Conservation (phyloP, 2,797 vertebrate genomes). For the Gastrophryne carolinensis region DNA sequence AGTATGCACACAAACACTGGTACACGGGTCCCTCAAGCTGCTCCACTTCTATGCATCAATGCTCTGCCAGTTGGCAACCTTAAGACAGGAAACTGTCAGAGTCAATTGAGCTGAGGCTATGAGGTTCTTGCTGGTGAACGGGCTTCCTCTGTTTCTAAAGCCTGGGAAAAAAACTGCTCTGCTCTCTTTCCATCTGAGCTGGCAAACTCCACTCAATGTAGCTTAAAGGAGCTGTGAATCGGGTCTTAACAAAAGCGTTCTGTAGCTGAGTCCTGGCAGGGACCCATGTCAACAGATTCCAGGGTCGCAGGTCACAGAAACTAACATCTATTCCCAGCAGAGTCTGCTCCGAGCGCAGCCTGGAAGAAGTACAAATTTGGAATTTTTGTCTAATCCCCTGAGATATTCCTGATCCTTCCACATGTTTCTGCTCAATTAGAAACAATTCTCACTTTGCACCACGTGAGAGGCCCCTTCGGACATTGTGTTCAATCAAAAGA, state of each 20-base stretch:
- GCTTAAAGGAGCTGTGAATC: conserved; percentile 96
- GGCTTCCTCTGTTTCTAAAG: conserved; percentile 92
- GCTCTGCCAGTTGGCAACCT: conserved; percentile 91
- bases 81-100: conserved; percentile 96
- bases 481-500: conserved; percentile 52
- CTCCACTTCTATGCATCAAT: conserved; percentile 73
- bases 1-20: conserved; percentile 67
- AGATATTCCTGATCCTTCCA: conserved; percentile 99
- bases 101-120: conserved; percentile 87
- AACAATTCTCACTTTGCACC: conserved; percentile 95
- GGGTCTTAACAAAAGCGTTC: conserved; percentile 97
- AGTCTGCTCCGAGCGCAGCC: conserved; percentile 92
- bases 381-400: conserved; percentile 94
- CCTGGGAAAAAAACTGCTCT: conserved; percentile 83
- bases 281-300: conserved; percentile 98
- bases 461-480: conserved; percentile 71
- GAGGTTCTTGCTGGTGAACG: conserved; percentile 85
- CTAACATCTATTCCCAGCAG: conserved; percentile 99
- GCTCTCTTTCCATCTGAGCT: conserved; percentile 92
- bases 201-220: conserved; percentile 85
- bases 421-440: conserved; percentile 99
- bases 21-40: conserved; percentile 68
- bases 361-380: conserved; percentile 92
- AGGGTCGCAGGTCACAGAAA: conserved; percentile 98
- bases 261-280: conserved; percentile 95